phyloP scores from a whole-genome alignment of 2,888 invertebrate species.

The Siphlonurus alternatus region DNA sequence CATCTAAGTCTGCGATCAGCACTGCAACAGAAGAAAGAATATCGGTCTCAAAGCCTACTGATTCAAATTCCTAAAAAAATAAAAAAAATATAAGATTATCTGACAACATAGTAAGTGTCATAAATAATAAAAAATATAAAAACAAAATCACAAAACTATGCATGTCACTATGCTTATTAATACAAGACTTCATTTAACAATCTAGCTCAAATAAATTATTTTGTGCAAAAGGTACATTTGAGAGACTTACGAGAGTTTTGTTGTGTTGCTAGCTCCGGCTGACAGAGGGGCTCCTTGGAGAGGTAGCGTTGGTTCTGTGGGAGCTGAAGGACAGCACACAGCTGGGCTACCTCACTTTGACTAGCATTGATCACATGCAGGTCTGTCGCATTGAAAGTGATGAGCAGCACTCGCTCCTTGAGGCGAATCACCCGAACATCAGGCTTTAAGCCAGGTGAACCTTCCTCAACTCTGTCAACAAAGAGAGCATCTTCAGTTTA shows the following conservation, averaged over 20 bases:
- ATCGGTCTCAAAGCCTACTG: too few species aligned
- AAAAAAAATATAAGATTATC: too few species aligned
- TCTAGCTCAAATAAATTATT: too few species aligned
- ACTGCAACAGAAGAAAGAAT: constrained; percentile 26
- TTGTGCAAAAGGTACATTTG: constrained; percentile 6
- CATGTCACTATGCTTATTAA: constrained; percentile 15
- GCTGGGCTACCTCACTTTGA: constrained; percentile 56
- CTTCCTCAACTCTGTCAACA: not conserved
- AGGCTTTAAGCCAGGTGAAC: not conserved
- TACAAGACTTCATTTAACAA: constrained; percentile 21
- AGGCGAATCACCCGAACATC: constrained; percentile 19
- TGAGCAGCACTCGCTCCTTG: constrained; percentile 55
- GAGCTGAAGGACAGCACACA: constrained; percentile 34
- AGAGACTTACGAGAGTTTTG: constrained; percentile 35
- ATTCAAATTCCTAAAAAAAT: too few species aligned
- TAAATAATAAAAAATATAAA: too few species aligned
- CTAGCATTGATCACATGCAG: constrained; percentile 61
- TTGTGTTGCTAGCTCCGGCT: constrained; percentile 56
- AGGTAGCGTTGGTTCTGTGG: not conserved
- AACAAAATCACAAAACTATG: too few species aligned
- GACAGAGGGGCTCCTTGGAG: constrained; percentile 32
- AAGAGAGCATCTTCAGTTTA: not conserved
- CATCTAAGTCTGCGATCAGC: constrained; percentile 55
- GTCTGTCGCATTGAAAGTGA: constrained; percentile 53
- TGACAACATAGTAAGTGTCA: too few species aligned